A percentile compares a stretch with the other conserved stretches of the same genome.
These are phyloP conservation scores for Colius striatus DNA, from an alignment of 2,113 vertebrate genomes.

Conservation along the genomic window DNA sequence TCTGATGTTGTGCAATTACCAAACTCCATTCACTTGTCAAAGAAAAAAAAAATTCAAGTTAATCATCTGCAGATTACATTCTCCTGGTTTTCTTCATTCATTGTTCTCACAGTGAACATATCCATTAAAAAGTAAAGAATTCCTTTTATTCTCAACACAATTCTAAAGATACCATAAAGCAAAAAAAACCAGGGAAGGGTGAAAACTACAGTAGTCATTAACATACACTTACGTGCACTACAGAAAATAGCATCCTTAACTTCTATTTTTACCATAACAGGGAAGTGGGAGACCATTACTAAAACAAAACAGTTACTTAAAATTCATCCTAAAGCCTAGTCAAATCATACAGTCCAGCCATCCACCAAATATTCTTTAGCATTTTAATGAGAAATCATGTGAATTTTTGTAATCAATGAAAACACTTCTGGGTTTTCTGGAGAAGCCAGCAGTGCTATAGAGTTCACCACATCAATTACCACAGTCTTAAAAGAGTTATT, in stretches of 20 bases:
- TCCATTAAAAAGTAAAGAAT: not conserved
- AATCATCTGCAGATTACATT: conserved; percentile 37
- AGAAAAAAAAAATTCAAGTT: conserved; percentile 25
- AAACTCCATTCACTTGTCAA: conserved; percentile 42
- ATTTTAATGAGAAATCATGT: conserved; percentile 16
- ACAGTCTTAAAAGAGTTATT: conserved; percentile 1
- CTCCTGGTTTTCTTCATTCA: conserved; percentile 14
- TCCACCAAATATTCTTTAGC: not conserved
- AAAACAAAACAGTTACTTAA: not conserved
- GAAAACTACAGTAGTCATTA: conserved; percentile 12
- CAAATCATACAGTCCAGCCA: not conserved
- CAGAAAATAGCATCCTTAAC: not conserved
- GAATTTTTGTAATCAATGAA: not conserved
- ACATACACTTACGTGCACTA: not conserved
- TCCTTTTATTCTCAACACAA: conserved; percentile 29
- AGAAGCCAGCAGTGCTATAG: conserved; percentile 46
- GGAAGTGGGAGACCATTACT: not conserved
- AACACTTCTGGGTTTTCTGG: not conserved
- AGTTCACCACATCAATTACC: conserved; percentile 26
- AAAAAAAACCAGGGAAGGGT: conserved; percentile 14
- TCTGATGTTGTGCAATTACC: conserved; percentile 15
- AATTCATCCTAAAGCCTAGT: not conserved
- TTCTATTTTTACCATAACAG: conserved; percentile 3
- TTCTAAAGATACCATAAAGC: conserved; percentile 6
- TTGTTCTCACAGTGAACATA: not conserved